These are phyloP conservation scores for Pangasius mekongensis DNA, from an alignment of 2,797 vertebrate genomes.

Conservation along the genomic window DNA sequence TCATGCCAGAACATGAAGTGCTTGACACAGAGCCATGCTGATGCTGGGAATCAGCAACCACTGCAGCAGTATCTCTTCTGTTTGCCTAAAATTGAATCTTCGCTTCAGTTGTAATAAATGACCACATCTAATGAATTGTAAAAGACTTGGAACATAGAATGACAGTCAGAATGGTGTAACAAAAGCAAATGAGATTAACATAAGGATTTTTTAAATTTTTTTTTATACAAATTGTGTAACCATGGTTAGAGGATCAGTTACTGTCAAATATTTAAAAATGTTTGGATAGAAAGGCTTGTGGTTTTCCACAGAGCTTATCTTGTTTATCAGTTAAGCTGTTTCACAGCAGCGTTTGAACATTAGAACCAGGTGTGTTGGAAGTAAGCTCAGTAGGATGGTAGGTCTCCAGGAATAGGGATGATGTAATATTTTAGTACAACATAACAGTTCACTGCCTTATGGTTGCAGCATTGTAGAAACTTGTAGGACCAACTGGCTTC, in stretches of 20 bases:
- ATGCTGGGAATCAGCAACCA: slow-evolving; percentile 17
- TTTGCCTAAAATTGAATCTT: neutral
- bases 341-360: neutral
- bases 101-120: neutral
- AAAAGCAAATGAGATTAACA: neutral
- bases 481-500: neutral
- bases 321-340: neutral
- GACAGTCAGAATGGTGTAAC: neutral
- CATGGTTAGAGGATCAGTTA: too few species aligned
- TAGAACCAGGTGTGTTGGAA: slow-evolving; percentile 13
- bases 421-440: neutral
- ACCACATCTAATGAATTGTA: neutral
- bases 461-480: neutral
- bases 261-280: slow-evolving; percentile 1
- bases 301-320: neutral
- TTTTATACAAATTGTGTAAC: too few species aligned
- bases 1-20: slow-evolving; percentile 45
- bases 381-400: neutral
- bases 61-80: neutral
- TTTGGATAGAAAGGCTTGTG: slow-evolving; percentile 4
- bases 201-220: neutral
- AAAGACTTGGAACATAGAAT: neutral
- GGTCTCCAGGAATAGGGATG: neutral
- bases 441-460: neutral
- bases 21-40: slow-evolving; percentile 28